A percentile compares a stretch with the other conserved stretches of the same genome.
Evolutionary conservation across 2,113 vertebrate species (phyloP).

Genomic region (Nicator chloris): DNA sequence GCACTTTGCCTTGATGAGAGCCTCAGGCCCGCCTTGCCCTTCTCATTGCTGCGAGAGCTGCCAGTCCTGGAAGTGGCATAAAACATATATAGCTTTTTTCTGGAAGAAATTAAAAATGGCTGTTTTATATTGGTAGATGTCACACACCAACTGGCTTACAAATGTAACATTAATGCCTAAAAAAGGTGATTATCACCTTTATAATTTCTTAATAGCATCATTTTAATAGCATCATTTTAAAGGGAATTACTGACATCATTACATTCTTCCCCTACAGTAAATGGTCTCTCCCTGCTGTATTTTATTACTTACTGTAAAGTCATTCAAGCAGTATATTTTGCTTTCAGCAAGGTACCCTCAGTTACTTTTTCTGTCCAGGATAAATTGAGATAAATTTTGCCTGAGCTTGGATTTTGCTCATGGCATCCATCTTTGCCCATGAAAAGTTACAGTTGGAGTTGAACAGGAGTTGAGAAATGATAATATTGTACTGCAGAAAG

Average conservation of each 20-base stretch:
- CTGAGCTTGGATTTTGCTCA: background rate
- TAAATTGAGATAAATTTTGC: conserved; percentile 57
- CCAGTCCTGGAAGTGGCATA: background rate
- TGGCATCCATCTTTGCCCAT: conserved; percentile 33
- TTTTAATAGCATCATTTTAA: background rate
- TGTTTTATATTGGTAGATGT: background rate
- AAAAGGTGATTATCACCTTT: background rate
- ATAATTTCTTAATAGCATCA: background rate
- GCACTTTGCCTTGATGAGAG: background rate
- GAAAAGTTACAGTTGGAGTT: conserved; percentile 23
- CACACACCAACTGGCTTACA: background rate
- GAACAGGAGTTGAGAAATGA: conserved; percentile 31
- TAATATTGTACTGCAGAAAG: background rate
- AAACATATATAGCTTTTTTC: background rate
- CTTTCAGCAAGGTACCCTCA: background rate
- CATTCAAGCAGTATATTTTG: conserved; percentile 31
- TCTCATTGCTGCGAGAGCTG: background rate
- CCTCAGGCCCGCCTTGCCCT: rapidly evolving
- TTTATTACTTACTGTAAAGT: conserved; percentile 39
- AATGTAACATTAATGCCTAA: background rate
- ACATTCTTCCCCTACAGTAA: background rate
- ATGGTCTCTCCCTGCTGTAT: background rate
- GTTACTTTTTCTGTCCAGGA: conserved; percentile 17
- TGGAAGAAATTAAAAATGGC: background rate
- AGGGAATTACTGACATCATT: background rate